Conservation (phyloP, 2,888 invertebrate species). For the Andricus quercusramuli region DNA sequence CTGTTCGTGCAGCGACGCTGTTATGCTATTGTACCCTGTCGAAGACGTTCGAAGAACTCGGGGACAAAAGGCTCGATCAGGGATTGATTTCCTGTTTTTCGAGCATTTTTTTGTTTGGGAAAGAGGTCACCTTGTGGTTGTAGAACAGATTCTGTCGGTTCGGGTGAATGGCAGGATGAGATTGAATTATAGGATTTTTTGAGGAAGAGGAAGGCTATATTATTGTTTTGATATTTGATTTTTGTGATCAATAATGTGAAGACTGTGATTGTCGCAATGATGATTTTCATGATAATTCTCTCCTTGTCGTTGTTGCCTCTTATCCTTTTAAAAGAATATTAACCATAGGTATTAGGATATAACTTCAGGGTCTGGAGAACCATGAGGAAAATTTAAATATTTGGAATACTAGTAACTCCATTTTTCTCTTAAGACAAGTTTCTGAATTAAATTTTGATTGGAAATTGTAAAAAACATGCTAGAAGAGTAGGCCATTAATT, state of each 20-base stretch:
- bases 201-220: not conserved
- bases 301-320: too few relatives aligned
- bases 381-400: too few relatives aligned
- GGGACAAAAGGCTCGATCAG: conserved; percentile 36
- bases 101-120: not conserved
- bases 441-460: too few relatives aligned
- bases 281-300: not conserved
- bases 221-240: too few relatives aligned
- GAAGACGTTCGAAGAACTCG: conserved; percentile 23
- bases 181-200: conserved; percentile 2
- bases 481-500: too few relatives aligned
- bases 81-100: conserved; percentile 40
- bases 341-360: too few relatives aligned
- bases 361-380: too few relatives aligned
- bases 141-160: conserved; percentile 15
- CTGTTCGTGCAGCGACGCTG: conserved; percentile 21
- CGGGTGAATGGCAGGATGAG: not conserved
- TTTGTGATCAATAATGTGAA: not conserved
- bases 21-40: conserved; percentile 1
- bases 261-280: not conserved
- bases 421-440: too few relatives aligned
- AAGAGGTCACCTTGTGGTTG: conserved; percentile 28
- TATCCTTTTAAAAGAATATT: too few relatives aligned
- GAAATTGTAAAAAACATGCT: too few relatives aligned
- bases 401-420: too few relatives aligned